These are phyloP conservation scores for Drosophila fuyamai DNA, from an alignment of 1,140 invertebrate genomes.

Conservation along the genomic window DNA sequence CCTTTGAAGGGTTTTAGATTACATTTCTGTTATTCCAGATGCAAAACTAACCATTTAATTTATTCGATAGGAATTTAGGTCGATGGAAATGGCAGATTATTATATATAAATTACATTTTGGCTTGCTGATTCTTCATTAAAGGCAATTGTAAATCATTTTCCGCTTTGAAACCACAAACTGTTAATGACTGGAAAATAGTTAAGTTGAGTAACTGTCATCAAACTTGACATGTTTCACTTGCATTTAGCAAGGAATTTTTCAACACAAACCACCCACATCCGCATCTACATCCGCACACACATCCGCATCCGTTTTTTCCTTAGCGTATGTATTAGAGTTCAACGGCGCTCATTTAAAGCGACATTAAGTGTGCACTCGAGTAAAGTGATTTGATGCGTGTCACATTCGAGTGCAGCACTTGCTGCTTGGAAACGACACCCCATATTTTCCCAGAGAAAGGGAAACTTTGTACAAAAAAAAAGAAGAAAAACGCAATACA, in stretches of 20 bases:
- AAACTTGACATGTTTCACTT: slow-evolving; percentile 14
- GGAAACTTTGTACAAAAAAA: neutral
- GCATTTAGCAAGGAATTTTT: neutral
- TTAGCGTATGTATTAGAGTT: slow-evolving; percentile 23
- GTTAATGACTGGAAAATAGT: slow-evolving; percentile 7
- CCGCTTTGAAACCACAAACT: neutral
- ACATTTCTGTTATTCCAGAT: too few relatives aligned
- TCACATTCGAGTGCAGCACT: slow-evolving; percentile 56
- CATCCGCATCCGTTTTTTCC: neutral
- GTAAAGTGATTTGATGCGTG: slow-evolving; percentile 69
- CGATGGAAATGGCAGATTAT: too few relatives aligned
- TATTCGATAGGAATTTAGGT: too few relatives aligned
- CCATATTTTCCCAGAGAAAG: neutral
- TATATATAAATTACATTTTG: too few relatives aligned
- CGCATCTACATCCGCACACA: neutral
- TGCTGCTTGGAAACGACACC: slow-evolving; percentile 31
- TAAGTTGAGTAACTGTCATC: slow-evolving; percentile 4
- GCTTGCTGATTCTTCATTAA: neutral
- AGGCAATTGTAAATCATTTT: neutral
- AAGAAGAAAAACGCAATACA: neutral
- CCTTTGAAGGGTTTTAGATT: too few relatives aligned
- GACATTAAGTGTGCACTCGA: slow-evolving; percentile 70
- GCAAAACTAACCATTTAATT: too few relatives aligned
- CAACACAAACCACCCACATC: neutral
- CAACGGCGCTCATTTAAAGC: slow-evolving; percentile 39